Conservation (phyloP, 2,113 vertebrate species). For the Hipposideros armiger region DNA sequence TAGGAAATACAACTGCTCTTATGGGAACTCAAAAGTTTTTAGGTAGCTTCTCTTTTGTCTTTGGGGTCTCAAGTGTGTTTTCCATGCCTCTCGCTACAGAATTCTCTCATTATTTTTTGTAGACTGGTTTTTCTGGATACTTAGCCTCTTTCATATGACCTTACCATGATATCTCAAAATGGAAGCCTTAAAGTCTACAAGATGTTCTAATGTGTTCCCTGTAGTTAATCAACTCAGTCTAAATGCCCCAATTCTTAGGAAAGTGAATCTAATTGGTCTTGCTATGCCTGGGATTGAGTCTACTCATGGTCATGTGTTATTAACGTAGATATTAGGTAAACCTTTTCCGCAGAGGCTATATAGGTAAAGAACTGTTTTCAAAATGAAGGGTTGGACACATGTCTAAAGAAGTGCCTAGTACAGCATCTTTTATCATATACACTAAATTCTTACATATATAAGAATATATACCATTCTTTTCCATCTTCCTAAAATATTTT, state of each 20-base stretch:
- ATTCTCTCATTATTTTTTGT: background rate
- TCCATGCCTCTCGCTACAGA: background rate
- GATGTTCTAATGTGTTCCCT: background rate
- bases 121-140: background rate
- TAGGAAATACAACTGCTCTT: background rate
- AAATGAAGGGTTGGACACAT: background rate
- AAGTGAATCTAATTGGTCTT: conserved; percentile 1
- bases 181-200: background rate
- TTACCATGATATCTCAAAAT: background rate
- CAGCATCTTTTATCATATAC: background rate
- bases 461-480: background rate
- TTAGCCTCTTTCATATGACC: background rate
- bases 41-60: background rate
- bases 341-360: background rate
- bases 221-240: background rate
- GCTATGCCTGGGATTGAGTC: background rate
- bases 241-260: conserved; percentile 15
- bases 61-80: background rate
- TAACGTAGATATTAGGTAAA: background rate
- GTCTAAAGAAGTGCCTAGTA: background rate
- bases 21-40: background rate
- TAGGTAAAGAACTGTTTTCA: background rate
- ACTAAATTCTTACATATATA: background rate
- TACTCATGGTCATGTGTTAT: background rate
- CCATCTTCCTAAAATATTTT: background rate